Evolutionary conservation across 2,113 vertebrate genomes (phyloP).

Genomic region (Spermophilus dauricus): DNA sequence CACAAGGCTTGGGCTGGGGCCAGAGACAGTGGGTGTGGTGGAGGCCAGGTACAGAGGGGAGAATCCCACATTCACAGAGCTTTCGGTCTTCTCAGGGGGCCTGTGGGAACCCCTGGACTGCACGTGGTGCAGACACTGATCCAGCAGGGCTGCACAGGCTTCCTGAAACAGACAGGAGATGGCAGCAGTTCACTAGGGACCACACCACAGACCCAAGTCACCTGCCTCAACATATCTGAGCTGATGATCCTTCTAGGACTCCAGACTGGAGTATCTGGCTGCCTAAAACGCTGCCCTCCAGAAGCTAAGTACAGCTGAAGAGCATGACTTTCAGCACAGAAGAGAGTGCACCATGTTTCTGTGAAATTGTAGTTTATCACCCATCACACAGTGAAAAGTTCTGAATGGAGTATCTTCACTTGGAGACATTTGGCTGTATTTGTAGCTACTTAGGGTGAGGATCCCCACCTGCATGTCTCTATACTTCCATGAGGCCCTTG

Average conservation of each 20-base stretch:
- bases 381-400: accelerated
- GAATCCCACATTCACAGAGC: constrained; percentile 85
- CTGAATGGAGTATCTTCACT: accelerated
- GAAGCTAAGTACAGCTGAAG: neutral
- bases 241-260: neutral
- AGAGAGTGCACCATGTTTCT: neutral
- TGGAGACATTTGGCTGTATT: accelerated
- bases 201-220: accelerated
- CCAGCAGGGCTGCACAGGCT: constrained; percentile 93
- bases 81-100: constrained; percentile 82
- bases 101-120: constrained; percentile 91
- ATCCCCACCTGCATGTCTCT: too few species aligned
- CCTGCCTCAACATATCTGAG: accelerated
- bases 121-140: constrained; percentile 92
- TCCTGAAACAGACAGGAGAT: constrained; percentile 89
- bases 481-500: neutral
- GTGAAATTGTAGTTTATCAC: accelerated
- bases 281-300: neutral
- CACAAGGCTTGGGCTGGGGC: constrained; percentile 93
- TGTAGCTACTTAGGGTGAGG: neutral
- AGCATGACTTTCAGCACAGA: accelerated
- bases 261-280: neutral
- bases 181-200: accelerated
- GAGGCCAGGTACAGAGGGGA: constrained; percentile 83
- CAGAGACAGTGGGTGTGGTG: constrained; percentile 77